These are phyloP conservation scores for Netelia virgata DNA, from an alignment of 2,888 invertebrate genomes.

Conservation along the genomic window DNA sequence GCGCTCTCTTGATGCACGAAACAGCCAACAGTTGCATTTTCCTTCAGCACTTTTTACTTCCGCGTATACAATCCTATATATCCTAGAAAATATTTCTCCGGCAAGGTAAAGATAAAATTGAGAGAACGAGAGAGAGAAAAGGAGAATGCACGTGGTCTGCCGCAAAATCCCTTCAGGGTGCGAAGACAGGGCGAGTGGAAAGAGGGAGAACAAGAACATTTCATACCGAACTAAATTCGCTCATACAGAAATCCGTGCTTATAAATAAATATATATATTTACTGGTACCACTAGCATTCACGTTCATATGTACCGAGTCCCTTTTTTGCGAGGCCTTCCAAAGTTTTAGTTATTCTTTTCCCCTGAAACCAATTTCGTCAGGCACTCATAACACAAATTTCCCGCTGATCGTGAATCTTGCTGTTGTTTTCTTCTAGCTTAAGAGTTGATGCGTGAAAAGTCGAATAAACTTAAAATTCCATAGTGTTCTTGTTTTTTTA, in stretches of 20 bases:
- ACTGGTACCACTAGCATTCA: constrained; percentile 32
- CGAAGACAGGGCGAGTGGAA: background rate
- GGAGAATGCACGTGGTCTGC: constrained; percentile 21
- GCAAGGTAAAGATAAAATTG: background rate
- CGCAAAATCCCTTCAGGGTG: constrained; percentile 40
- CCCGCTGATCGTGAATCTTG: too few species aligned
- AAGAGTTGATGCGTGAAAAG: too few species aligned
- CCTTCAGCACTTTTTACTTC: constrained; percentile 44
- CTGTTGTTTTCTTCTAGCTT: too few species aligned
- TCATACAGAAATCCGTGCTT: constrained; percentile 31
- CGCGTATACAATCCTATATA: constrained; percentile 9
- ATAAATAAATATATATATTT: background rate
- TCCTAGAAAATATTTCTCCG: background rate
- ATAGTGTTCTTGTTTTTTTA: too few species aligned
- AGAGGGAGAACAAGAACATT: constrained; percentile 11
- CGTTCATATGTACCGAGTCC: background rate
- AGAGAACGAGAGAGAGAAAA: constrained; percentile 28
- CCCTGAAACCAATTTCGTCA: too few species aligned
- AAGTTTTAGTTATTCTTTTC: too few species aligned
- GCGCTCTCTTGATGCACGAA: constrained; percentile 46
- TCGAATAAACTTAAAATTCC: too few species aligned
- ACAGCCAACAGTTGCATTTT: constrained; percentile 50
- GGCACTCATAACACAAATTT: too few species aligned
- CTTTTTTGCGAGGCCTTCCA: too few species aligned
- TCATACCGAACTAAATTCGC: background rate